Evolutionary conservation across 2,113 vertebrate species (phyloP), one percentile per base, ranked within the genome.

Genomic region (Alligator mississippiensis): DNA sequence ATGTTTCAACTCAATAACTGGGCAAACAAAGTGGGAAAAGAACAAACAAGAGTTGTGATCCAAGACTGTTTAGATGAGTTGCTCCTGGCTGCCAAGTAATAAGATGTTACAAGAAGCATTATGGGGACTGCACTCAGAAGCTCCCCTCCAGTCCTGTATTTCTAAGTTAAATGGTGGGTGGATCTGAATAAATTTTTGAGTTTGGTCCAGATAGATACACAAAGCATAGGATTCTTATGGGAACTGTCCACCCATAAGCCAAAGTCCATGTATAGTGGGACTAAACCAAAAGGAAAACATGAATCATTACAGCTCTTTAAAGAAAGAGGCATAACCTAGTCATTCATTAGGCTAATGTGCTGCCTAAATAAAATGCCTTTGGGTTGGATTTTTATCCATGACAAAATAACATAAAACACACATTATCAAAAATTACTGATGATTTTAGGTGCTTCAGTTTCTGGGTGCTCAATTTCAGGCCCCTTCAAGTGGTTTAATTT

Each of bases 41-140:
- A 2, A 1, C 4, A 19, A 34, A 34, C 21, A 47, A 55, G 58
- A 80, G 83, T 25, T 2, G 1, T 47, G 19, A 61, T 2, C 11
- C 63, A n/a, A 11, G 18, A 22, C 4, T 59, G n/a, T 47, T 82
- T 18, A 11, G 5, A 11, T 15, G 1, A 0, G 59, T 88, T 87
- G 68, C 27, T 79, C 9, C 7, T 80, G 6, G 0, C 55, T 55
- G 38, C 15, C 68, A 72, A 19, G 19, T 21, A 72, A 34, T 38
- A 70, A 30, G 30, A 70, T 34, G 68, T 70, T 62, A 30, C 18
- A 19, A 19, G 30, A 72, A 38, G 68, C 11, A 11, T 18, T 21
- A 30, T 47, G 47, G 47, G 47, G 47, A 47, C 47, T 47, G 47
- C 47, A 47, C 47, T 47, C 47, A 47, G 47, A 47, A 47, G 47